These are phyloP conservation scores for Meleagris gallopavo DNA, from an alignment of 2,113 vertebrate genomes.

Conservation along the genomic window DNA sequence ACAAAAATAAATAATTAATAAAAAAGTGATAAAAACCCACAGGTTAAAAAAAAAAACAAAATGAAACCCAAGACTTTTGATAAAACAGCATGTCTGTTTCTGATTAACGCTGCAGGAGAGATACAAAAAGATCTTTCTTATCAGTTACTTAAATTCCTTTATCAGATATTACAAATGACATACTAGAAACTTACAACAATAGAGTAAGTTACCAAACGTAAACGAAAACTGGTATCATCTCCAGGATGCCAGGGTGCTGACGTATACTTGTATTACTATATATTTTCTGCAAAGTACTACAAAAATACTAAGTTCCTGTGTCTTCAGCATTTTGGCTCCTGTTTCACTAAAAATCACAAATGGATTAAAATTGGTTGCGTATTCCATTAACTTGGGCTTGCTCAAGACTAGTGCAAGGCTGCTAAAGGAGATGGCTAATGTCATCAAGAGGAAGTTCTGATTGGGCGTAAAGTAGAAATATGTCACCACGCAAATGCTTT, in stretches of 20 bases:
- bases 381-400: background rate
- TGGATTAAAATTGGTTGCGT: background rate
- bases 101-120: background rate
- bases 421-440: background rate
- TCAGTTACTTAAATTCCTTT: background rate
- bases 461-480: background rate
- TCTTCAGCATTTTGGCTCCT: background rate
- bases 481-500: background rate
- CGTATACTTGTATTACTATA: background rate
- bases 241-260: background rate
- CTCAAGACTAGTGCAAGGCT: background rate
- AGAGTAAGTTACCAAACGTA: background rate
- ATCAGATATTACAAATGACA: background rate
- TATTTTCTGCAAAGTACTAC: background rate
- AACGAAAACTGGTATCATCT: background rate
- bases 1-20: no score
- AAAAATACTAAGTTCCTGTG: background rate
- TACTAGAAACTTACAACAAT: background rate
- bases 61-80: background rate
- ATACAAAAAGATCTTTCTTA: background rate
- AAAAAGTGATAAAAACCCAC: no score
- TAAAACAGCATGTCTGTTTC: background rate
- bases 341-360: background rate
- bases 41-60: background rate
- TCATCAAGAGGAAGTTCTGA: background rate